These are phyloP conservation scores for Polymixis flavicincta DNA, from an alignment of 2,888 invertebrate species.

Conservation along the genomic window DNA sequence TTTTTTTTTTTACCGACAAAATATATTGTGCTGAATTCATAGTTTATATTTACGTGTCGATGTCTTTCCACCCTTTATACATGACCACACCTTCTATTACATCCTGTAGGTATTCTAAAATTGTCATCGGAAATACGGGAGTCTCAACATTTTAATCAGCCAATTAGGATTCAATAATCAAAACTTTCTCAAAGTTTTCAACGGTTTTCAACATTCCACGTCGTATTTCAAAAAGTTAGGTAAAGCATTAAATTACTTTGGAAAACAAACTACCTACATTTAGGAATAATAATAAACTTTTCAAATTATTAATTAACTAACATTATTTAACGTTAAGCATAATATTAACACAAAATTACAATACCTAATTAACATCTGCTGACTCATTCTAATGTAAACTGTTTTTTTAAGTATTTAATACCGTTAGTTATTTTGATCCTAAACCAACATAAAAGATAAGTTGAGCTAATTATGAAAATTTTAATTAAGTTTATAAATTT, in stretches of 20 bases:
- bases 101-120: neutral
- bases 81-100: neutral
- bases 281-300: neutral
- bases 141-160: conserved; percentile 42
- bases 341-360: conserved; percentile 4
- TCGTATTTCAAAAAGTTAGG: conserved; percentile 3
- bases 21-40: too few species aligned
- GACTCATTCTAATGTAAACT: neutral
- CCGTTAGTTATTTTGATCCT: conserved; percentile 29
- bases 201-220: conserved; percentile 33
- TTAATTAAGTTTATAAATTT: conserved; percentile 44
- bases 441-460: conserved; percentile 47
- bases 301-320: neutral
- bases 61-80: neutral
- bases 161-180: conserved; percentile 59
- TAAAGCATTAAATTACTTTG: conserved; percentile 5
- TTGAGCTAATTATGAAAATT: conserved; percentile 41
- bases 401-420: neutral
- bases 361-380: neutral
- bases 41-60: too few species aligned
- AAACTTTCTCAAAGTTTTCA: conserved; percentile 48
- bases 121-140: neutral
- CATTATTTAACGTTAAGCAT: neutral
- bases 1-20: too few species aligned
- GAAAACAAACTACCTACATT: neutral